A percentile compares a stretch with the other conserved stretches of the same genome.
Conservation (phyloP, 2,888 invertebrate genomes). For the Lamellibrachia columna region DNA sequence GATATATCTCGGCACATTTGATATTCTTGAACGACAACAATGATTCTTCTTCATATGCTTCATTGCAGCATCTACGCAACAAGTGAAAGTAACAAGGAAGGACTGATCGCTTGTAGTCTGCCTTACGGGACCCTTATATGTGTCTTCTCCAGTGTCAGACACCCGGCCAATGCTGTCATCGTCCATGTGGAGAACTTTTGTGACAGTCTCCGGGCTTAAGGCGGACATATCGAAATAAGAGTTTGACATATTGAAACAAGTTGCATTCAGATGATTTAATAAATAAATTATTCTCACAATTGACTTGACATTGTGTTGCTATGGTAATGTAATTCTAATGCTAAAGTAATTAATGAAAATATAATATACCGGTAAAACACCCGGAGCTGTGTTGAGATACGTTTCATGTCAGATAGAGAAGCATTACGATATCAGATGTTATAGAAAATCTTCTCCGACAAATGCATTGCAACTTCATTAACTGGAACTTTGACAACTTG, state of each 20-base stretch:
- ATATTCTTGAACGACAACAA: too few species aligned
- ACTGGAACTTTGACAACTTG: too few species aligned
- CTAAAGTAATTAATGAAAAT: background rate
- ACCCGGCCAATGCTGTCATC: background rate
- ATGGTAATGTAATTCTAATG: background rate
- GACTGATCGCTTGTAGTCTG: background rate
- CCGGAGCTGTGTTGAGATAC: too few species aligned
- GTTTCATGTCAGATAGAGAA: too few species aligned
- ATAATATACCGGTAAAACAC: background rate
- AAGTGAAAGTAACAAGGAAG: background rate
- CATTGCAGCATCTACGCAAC: background rate
- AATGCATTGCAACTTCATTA: too few species aligned
- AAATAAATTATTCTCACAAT: background rate
- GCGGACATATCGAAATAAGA: background rate
- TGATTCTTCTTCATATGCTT: background rate
- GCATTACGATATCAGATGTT: too few species aligned
- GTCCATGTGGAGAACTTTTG: slow-evolving; percentile 9
- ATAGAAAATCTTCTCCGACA: too few species aligned
- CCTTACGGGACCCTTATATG: background rate
- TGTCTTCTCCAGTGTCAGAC: background rate
- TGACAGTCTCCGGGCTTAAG: background rate
- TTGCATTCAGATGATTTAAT: background rate
- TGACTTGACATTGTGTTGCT: background rate
- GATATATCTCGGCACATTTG: background rate
- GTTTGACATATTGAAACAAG: background rate